Base-by-base conservation (phyloP, 2,888 invertebrate genomes). In the Epiblema foenella region DNA sequence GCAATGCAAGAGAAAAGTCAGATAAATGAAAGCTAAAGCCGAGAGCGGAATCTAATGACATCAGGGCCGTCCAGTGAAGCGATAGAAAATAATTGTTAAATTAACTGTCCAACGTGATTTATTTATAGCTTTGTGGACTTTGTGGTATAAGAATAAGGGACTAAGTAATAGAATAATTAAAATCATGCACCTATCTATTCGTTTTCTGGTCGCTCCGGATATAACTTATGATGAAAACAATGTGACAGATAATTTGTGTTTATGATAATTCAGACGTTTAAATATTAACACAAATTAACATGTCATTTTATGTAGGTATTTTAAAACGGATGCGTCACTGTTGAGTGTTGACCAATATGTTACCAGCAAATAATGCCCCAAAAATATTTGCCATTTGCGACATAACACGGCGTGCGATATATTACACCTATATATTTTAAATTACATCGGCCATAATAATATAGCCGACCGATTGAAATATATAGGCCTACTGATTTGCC, bases 211-310 rank as follows among this genome's bases (percentile, higher is more conserved):
- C 24, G 42, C 46, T 24, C n/a, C 46, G 24, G n/a, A 15, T 59
- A 58, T 60, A 42, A 49, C 1, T 46, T 29, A 49, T 62, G 49
- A 74, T 73, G 68, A 65, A 37, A 29, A 63, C 56, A 68, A 64
- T 72, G 71, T 75, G 69, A 74, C 75, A 69, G 58, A 70, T 37
- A 54, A 60, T 60, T 68, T 60, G 52, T 60, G 52, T 60, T 17
- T 59, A 73, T 74, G 75, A 64, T 73, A 75, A 74, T 72, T 75
- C 68, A 71, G 73, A 80, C 81, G 79, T 80, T 29, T 33, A 15
- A 18, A 77, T 78, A 78, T 78, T 78, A 78, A 81, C 82, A 77
- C 77, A 83, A 83, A 85, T 84, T 84, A 81, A 81, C 79, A 76
- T 78, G 79, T 74, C 75, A 71, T 79, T 77, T 80, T 79, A 76